Evolutionary conservation across 2,113 vertebrate species (phyloP).

Genomic region (Xyrauchen texanus): DNA sequence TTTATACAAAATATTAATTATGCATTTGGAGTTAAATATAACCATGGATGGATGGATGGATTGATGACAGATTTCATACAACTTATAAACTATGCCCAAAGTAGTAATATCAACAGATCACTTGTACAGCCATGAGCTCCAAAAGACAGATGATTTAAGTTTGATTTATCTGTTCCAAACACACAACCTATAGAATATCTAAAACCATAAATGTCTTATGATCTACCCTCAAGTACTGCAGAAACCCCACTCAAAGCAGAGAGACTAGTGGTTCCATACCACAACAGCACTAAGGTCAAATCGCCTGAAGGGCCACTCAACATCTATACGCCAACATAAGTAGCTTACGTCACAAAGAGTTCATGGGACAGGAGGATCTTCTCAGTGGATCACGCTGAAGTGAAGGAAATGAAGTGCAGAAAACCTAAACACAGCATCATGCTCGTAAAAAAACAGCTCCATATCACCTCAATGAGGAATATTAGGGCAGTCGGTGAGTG

Average conservation of each 20-base stretch:
- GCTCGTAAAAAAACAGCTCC: not conserved
- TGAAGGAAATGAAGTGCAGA: not conserved
- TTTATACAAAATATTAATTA: too few relatives aligned
- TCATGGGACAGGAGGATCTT: not conserved
- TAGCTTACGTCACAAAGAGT: not conserved
- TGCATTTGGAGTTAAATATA: not conserved
- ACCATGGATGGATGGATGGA: not conserved
- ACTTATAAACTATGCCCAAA: too few relatives aligned
- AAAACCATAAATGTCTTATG: slow-evolving; percentile 28
- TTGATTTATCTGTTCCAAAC: not conserved
- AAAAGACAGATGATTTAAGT: too few relatives aligned
- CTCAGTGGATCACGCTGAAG: not conserved
- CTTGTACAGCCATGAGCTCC: not conserved
- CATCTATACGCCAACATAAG: not conserved
- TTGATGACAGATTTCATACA: too few relatives aligned
- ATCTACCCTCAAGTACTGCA: slow-evolving; percentile 1
- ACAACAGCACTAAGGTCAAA: slow-evolving; percentile 18
- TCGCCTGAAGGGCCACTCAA: slow-evolving; percentile 42
- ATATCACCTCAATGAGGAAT: too few relatives aligned
- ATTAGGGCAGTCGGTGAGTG: not conserved
- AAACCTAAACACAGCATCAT: not conserved
- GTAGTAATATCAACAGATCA: too few relatives aligned
- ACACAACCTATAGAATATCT: slow-evolving; percentile 4
- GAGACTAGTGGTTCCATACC: slow-evolving; percentile 5
- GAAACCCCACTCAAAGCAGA: slow-evolving; percentile 3